A percentile compares a stretch with the other conserved stretches of the same genome.
These are phyloP conservation scores for Desmophyllum pertusum DNA, from an alignment of 92 coral and sea anemone genomes.

Conservation along the genomic window DNA sequence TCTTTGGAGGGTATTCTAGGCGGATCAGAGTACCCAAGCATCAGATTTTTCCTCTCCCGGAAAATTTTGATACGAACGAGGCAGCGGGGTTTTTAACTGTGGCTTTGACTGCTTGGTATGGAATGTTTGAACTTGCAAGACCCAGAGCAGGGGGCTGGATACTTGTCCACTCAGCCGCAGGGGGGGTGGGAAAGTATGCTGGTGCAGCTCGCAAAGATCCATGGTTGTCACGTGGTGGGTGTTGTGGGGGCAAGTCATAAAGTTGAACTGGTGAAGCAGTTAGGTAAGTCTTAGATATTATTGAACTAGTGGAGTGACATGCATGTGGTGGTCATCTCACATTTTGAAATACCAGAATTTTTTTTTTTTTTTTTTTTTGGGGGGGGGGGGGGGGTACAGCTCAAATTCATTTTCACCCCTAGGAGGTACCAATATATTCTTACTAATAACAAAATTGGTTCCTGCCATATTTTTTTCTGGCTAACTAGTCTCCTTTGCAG, in stretches of 20 bases:
- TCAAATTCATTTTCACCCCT: too few relatives aligned
- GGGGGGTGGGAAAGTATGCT: slow-evolving; percentile 98
- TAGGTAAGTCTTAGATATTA: slow-evolving; percentile 54
- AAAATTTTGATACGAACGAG: slow-evolving; percentile 65
- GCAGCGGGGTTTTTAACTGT: slow-evolving; percentile 96
- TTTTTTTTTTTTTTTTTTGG: too few relatives aligned
- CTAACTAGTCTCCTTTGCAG: too few relatives aligned
- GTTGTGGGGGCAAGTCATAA: slow-evolving; percentile 94
- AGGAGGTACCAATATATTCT: too few relatives aligned
- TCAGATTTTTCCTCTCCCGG: slow-evolving; percentile 82
- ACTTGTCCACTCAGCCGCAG: slow-evolving; percentile 98
- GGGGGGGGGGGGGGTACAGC: too few relatives aligned
- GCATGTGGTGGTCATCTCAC: too few relatives aligned
- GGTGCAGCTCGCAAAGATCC: slow-evolving; percentile 97
- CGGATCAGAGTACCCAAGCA: slow-evolving; percentile 81
- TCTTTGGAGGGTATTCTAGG: slow-evolving; percentile 90
- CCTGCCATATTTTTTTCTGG: too few relatives aligned
- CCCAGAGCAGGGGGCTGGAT: slow-evolving; percentile 91
- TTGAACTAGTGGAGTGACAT: not conserved
- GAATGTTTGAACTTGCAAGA: slow-evolving; percentile 85
- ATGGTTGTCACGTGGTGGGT: slow-evolving; percentile 95
- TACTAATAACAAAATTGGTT: too few relatives aligned
- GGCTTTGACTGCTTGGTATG: slow-evolving; percentile 97
- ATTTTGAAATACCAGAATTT: too few relatives aligned
- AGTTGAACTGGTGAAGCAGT: slow-evolving; percentile 64